Evolutionary conservation across 1,140 invertebrate species (phyloP).

Genomic region (Drosophila takahashii): DNA sequence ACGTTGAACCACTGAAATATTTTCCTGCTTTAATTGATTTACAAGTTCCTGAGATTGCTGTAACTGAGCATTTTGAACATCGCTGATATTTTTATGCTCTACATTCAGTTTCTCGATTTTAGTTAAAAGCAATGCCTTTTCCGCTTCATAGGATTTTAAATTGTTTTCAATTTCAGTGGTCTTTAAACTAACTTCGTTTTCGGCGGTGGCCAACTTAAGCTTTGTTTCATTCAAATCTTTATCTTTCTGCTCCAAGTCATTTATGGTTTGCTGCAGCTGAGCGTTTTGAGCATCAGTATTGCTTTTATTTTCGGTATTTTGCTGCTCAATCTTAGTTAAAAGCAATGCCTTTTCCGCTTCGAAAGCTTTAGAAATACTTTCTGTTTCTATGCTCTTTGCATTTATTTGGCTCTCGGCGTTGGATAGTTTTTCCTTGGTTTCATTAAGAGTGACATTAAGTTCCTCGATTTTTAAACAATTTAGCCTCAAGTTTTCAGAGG

Average conservation of each 20-base stretch:
- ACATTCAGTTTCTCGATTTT: conserved; percentile 18
- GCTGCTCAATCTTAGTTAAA: conserved; percentile 34
- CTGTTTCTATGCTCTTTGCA: conserved; percentile 36
- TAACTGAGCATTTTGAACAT: conserved; percentile 15
- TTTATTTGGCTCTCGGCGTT: conserved; percentile 44
- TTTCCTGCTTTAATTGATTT: conserved; percentile 29
- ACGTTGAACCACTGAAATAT: conserved; percentile 11
- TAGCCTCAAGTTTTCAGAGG: conserved; percentile 42
- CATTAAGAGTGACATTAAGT: conserved; percentile 27
- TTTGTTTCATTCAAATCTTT: conserved; percentile 4
- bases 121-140: conserved; percentile 17
- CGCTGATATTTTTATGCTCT: conserved; percentile 20
- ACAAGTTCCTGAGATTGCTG: conserved; percentile 36
- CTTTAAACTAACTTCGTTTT: conserved; percentile 14
- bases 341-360: conserved; percentile 49
- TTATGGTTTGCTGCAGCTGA: conserved; percentile 11
- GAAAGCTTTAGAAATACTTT: conserved; percentile 20
- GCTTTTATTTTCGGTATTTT: conserved; percentile 13
- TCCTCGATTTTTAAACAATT: conserved; percentile 50
- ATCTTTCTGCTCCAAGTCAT: conserved; percentile 16
- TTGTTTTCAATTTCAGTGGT: conserved; percentile 10
- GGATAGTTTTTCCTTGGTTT: conserved; percentile 43
- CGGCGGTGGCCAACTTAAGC: conserved; percentile 9
- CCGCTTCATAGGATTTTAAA: conserved; percentile 22
- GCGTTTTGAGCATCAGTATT: conserved; percentile 23